Conservation (phyloP, 2,113 vertebrate species). For the Poicephalus gulielmi region DNA sequence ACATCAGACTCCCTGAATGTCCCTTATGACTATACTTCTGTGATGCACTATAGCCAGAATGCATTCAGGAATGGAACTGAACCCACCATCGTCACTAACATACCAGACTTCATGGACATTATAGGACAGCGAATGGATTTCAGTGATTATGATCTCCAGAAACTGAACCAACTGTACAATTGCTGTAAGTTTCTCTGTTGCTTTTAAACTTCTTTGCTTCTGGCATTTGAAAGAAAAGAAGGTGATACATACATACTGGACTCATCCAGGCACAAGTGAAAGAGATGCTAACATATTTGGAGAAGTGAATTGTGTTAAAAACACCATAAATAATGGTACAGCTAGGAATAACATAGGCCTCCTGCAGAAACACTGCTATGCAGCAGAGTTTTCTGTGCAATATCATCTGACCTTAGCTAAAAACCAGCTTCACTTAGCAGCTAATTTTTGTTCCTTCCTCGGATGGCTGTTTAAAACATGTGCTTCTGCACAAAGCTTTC, state of each 20-base stretch:
- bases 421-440: neutral
- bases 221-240: neutral
- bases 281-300: neutral
- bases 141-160: constrained; percentile 87
- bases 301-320: neutral
- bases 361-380: neutral
- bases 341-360: neutral
- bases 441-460: constrained; percentile 19
- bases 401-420: constrained; percentile 48
- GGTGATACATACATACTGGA: neutral
- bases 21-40: constrained; percentile 88
- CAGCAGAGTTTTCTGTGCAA: neutral
- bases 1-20: constrained; percentile 79
- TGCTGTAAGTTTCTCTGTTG: constrained; percentile 80
- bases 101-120: constrained; percentile 84
- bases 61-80: constrained; percentile 81
- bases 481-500: constrained; percentile 1
- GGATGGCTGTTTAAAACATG: constrained; percentile 9
- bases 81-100: constrained; percentile 90
- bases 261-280: neutral
- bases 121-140: constrained; percentile 96
- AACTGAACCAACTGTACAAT: constrained; percentile 87
- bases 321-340: neutral
- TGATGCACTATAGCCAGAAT: constrained; percentile 91
- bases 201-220: neutral